A percentile compares a stretch with the other conserved stretches of the same genome.
phyloP scores from a whole-genome alignment of 1,140 invertebrate species.

The Orchesella cincta region DNA sequence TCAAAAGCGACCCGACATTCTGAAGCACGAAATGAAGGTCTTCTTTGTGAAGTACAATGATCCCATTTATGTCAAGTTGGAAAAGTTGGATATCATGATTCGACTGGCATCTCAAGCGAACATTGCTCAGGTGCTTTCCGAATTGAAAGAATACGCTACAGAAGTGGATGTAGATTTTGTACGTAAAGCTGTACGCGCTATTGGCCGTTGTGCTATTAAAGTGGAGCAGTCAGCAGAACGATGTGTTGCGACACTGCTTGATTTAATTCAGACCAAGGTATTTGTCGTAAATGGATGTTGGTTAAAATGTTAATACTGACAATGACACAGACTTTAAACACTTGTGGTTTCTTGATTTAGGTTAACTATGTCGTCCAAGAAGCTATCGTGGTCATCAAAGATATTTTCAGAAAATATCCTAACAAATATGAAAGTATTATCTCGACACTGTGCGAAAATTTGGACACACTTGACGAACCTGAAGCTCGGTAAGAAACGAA shows the following conservation, averaged over 20 bases:
- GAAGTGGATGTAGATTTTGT: slow-evolving; percentile 99
- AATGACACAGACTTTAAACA: too few species aligned
- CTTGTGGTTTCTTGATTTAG: slow-evolving; percentile 51
- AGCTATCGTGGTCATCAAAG: slow-evolving; percentile 99
- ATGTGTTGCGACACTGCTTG: slow-evolving; percentile 97
- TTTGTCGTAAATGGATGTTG: too few species aligned
- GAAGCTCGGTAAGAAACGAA: slow-evolving; percentile 71
- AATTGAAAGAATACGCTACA: slow-evolving; percentile 97
- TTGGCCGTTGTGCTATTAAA: slow-evolving; percentile 98
- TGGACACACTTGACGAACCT: slow-evolving; percentile 98
- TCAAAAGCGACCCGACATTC: slow-evolving; percentile 96
- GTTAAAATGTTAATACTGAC: too few species aligned
- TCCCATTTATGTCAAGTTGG: slow-evolving; percentile 99
- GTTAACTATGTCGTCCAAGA: slow-evolving; percentile 99
- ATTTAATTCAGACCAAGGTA: slow-evolving; percentile 98
- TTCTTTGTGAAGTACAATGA: slow-evolving; percentile 99
- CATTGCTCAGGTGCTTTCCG: slow-evolving; percentile 97
- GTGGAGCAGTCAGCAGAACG: slow-evolving; percentile 98
- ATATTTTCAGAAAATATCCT: slow-evolving; percentile 99
- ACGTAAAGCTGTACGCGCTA: slow-evolving; percentile 95
- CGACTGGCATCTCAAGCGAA: slow-evolving; percentile 95
- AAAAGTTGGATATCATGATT: slow-evolving; percentile 99
- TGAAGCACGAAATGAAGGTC: slow-evolving; percentile 99
- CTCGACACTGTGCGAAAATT: slow-evolving; percentile 97
- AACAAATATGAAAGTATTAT: slow-evolving; percentile 99